Evolutionary conservation across 2,888 invertebrate genomes (phyloP), one percentile per base, ranked within the genome.

Genomic region (Oscheius sp.): DNA sequence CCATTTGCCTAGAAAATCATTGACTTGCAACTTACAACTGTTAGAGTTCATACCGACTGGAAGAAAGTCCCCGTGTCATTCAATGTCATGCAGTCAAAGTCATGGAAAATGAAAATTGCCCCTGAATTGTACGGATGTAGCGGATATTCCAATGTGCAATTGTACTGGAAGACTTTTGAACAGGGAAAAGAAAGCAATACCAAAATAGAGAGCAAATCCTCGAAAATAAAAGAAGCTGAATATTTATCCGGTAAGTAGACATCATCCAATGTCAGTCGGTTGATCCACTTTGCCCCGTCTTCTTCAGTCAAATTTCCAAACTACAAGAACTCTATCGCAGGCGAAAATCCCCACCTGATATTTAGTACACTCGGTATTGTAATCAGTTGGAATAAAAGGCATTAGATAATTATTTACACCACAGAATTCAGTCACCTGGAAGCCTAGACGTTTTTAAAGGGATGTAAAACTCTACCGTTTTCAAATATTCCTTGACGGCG

Each of bases 401-500:
- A 58, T 58, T n/a, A 58, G 27, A n/a, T 23, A 12, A 27, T 27
- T 58, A 2, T 58, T 27, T 9, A 7, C 29, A 5, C 27, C 58
- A 27, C 58, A 58, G 12, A 27, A 58, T 27, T 58, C 58, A 1
- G 25, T 27, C 29, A 58, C 35, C 35, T 35, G 35, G 35, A 35
- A 35, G 35, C n/a, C n/a, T n/a, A 35, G 35, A 35, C 35, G 35
- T 9, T 9, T 9, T 35, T 9, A 9, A 9, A 9, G 9, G 35
- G 35, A 35, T 9, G 35, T 9, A 6, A 35, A 35, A 6, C 35
- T 9, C 9, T 35, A 35, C 58, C 29, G 58, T 58, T 7, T 27
- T 58, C 12, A 58, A n/a, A 29, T 25, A 58, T 27, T 58, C 7
- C 58, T 58, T 25, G 27, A 58, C n/a, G 25, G 58, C 27, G 6